phyloP scores from a whole-genome alignment of 2,797 vertebrate genomes.

The Gadopsis bispinosus region DNA sequence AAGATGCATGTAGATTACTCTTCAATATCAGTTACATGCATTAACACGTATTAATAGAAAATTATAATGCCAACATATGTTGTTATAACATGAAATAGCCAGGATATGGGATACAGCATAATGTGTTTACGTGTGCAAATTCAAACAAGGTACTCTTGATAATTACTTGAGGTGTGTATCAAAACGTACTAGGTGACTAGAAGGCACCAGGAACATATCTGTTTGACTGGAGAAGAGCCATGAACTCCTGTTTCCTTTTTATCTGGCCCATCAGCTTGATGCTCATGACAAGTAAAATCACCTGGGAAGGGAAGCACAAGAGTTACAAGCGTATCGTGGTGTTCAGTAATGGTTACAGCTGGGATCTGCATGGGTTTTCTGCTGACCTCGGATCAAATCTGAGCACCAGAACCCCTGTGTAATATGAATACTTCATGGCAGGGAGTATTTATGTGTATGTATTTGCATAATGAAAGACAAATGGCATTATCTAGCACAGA shows the following conservation, averaged over 20 bases:
- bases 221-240: conserved; percentile 79
- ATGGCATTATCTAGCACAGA: background rate
- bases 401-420: background rate
- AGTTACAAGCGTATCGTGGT: background rate
- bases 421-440: background rate
- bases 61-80: conserved; percentile 56
- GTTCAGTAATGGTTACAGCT: background rate
- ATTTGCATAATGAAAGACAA: background rate
- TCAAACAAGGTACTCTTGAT: conserved; percentile 59
- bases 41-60: conserved; percentile 48
- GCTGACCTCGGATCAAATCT: background rate
- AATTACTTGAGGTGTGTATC: conserved; percentile 43
- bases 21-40: conserved; percentile 71
- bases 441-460: background rate
- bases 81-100: conserved; percentile 63
- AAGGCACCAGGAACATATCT: conserved; percentile 80
- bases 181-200: conserved; percentile 63
- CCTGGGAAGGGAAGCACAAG: conserved; percentile 50
- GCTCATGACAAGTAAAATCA: conserved; percentile 78
- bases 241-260: conserved; percentile 79
- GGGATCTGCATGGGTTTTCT: background rate
- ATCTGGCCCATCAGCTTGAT: conserved; percentile 82
- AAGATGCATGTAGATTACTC: conserved; percentile 66
- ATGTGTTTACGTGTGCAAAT: conserved; percentile 73
- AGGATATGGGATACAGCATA: conserved; percentile 68